These are phyloP conservation scores for Limnephilus lunatus DNA, from an alignment of 2,888 invertebrate genomes.

Conservation along the genomic window DNA sequence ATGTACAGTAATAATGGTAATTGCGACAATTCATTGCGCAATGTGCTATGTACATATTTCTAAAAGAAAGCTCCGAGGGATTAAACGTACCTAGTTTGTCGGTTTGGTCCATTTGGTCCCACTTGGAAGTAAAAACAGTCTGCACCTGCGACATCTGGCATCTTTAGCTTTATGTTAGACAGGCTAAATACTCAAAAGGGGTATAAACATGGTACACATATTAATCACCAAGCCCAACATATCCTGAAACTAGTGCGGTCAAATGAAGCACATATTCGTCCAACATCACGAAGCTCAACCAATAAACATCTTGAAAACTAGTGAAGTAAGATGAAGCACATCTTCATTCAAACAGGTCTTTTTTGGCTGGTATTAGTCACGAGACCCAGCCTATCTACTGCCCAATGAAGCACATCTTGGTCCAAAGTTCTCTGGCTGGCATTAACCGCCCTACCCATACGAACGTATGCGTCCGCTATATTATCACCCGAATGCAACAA, in stretches of 20 bases:
- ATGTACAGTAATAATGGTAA: too few species aligned
- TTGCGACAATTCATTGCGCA: background rate
- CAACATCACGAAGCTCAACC: background rate
- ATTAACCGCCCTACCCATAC: too few species aligned
- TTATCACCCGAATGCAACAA: too few species aligned
- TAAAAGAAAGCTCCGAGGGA: background rate
- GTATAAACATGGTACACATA: conserved; percentile 43
- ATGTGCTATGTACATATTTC: background rate
- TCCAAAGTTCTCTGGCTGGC: too few species aligned
- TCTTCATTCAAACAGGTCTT: background rate
- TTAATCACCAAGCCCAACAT: conserved; percentile 1
- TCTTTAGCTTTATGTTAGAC: conserved; percentile 60
- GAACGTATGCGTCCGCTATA: too few species aligned
- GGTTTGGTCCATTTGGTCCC: conserved; percentile 92
- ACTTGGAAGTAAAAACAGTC: conserved; percentile 81
- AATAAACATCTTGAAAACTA: too few species aligned
- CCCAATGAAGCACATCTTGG: too few species aligned
- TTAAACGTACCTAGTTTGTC: conserved; percentile 88
- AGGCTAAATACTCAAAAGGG: conserved; percentile 59
- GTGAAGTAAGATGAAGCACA: background rate
- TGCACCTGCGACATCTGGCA: conserved; percentile 72
- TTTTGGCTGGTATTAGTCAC: background rate
- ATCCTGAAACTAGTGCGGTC: background rate
- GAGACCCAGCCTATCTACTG: too few species aligned
- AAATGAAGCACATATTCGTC: background rate